These are phyloP conservation scores for Brachynemurus nebulosus DNA, from an alignment of 2,888 invertebrate species.

Conservation along the genomic window DNA sequence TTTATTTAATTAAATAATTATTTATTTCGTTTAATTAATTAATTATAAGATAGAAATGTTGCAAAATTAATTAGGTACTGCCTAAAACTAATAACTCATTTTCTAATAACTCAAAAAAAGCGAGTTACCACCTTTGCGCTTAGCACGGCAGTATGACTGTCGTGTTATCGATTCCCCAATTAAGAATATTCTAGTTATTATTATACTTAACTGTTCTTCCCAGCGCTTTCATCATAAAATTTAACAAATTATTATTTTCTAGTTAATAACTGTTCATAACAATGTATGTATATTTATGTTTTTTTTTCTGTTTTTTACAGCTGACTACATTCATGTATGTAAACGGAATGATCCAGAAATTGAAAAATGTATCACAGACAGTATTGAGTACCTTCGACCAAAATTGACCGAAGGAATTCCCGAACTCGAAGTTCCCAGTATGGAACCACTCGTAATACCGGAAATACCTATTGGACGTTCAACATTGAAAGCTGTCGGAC, in stretches of 20 bases:
- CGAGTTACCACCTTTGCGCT: too few relatives aligned
- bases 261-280: too few relatives aligned
- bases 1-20: too few relatives aligned
- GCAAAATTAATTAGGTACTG: too few relatives aligned
- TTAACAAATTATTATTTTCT: neutral
- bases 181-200: neutral
- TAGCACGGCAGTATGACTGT: too few relatives aligned
- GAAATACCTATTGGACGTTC: constrained; percentile 39
- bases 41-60: too few relatives aligned
- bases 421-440: constrained; percentile 49
- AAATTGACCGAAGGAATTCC: constrained; percentile 48
- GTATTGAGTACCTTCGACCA: constrained; percentile 42
- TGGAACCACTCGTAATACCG: constrained; percentile 47
- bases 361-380: constrained; percentile 44
- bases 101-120: too few relatives aligned
- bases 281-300: too few relatives aligned
- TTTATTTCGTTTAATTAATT: too few relatives aligned
- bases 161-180: neutral
- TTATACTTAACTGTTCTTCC: neutral
- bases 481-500: constrained; percentile 34
- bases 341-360: constrained; percentile 46
- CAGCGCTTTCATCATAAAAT: neutral
- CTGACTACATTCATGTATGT: constrained; percentile 49
- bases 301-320: too few relatives aligned
- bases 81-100: too few relatives aligned